Base-by-base conservation (phyloP, 1,140 invertebrate species). In the Trypoxylus dichotomus region DNA sequence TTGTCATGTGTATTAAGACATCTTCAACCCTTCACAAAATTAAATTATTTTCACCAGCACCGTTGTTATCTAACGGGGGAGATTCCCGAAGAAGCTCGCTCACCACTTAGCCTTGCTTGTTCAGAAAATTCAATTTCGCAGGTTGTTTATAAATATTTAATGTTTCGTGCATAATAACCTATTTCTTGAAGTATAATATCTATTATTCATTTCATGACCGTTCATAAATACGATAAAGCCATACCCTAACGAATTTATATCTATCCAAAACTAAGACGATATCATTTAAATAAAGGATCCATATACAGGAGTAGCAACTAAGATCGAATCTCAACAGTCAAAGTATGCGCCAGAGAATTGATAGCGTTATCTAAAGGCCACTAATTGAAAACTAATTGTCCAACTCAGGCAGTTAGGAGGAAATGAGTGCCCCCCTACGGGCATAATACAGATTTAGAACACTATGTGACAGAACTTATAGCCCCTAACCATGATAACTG, bases 341-440 rank as follows among this genome's bases (percentile, higher is more conserved):
- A 83, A 83, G 79, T 78, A 78, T 73, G 79, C 81, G 79, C 80
- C 80, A 76, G 81, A 81, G 79, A 82, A 82, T 80, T 84, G 83
- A 84, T 84, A 83, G 80, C 78, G 82, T 82, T 84, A 84, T 85
- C 84, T 83, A 43, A 76, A 76, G 47, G 80, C 80, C 79, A 79
- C 82, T 85, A 85, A 85, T 85, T 85, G 84, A 85, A 85, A 85
- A 83, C 80, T 85, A 85, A 85, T 85, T 84, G 84, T 78, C 79
- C 81, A 83, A 84, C 80, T 82, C 78, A 63, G 72, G 84, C 81
- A 84, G 80, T 85, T 84, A 81, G 79, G 77, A 80, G 73, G 78
- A 79, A 79, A 83, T 79, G 79, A 82, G 79, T 79, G 78, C 47
- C 76, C 73, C 74, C 79, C 82, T 80, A 68, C 43, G 77, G 82